Evolutionary conservation across 1,140 invertebrate species (phyloP).

Genomic region (Muscidifurax raptorellus): DNA sequence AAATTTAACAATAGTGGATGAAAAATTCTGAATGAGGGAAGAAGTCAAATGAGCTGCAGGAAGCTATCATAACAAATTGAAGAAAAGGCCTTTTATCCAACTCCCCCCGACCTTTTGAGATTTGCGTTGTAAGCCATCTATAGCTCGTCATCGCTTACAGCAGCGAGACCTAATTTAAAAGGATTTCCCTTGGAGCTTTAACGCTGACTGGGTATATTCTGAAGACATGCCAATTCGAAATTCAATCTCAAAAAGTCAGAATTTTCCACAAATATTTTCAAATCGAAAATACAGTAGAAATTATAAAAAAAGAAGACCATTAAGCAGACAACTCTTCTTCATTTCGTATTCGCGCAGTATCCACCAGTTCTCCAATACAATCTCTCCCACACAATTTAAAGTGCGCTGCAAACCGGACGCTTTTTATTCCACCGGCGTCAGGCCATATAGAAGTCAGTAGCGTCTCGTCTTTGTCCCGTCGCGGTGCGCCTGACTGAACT

Average conservation of each 20-base stretch:
- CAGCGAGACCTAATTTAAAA: slow-evolving; percentile 57
- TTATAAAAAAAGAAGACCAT: neutral
- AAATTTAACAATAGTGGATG: too few species aligned
- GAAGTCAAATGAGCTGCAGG: slow-evolving; percentile 7
- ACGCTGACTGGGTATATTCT: slow-evolving; percentile 7
- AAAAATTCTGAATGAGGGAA: neutral
- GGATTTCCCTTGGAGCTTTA: slow-evolving; percentile 49
- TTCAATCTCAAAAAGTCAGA: neutral
- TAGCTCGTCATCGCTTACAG: neutral
- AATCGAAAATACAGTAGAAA: too few species aligned
- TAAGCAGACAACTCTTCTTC: neutral
- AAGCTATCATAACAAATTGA: slow-evolving; percentile 25
- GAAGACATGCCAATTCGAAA: slow-evolving; percentile 10
- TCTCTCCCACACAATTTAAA: slow-evolving; percentile 1
- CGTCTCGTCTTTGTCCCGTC: slow-evolving; percentile 9
- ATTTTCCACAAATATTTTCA: too few species aligned
- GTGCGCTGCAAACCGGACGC: neutral
- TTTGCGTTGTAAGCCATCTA: slow-evolving; percentile 8
- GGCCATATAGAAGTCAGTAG: neutral
- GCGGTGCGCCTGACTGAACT: slow-evolving; percentile 10
- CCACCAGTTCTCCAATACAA: neutral
- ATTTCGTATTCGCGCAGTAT: neutral
- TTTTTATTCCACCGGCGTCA: slow-evolving; percentile 1
- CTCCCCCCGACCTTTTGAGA: slow-evolving; percentile 27
- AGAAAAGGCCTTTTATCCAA: slow-evolving; percentile 20